Evolutionary conservation across 2,888 invertebrate genomes (phyloP).

Genomic region (Nemoura dubitans): DNA sequence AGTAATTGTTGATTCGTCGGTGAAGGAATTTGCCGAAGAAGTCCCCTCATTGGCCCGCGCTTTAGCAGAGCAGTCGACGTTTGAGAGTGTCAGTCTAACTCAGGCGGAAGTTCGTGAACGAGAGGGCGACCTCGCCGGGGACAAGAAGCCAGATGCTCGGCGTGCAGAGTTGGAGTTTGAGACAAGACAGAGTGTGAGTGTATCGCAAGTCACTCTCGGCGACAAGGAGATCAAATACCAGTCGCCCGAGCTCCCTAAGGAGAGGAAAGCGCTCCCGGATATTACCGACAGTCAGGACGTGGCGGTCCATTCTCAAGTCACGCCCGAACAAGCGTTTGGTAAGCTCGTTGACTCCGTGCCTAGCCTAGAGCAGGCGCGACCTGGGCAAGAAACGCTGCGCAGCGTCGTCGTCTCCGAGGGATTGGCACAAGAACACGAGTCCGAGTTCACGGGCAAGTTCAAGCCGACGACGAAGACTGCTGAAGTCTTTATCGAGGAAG

Average conservation of each 20-base stretch:
- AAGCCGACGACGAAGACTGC: constrained; percentile 60
- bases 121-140: constrained; percentile 60
- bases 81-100: constrained; percentile 67
- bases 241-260: constrained; percentile 56
- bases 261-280: constrained; percentile 58
- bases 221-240: constrained; percentile 59
- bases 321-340: constrained; percentile 41
- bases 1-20: constrained; percentile 63
- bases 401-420: constrained; percentile 56
- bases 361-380: constrained; percentile 53
- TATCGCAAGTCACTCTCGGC: constrained; percentile 63
- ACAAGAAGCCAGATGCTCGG: constrained; percentile 58
- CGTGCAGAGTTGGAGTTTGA: constrained; percentile 60
- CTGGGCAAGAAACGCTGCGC: constrained; percentile 54
- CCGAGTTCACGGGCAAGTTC: constrained; percentile 56
- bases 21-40: constrained; percentile 53
- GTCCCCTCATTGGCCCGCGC: constrained; percentile 58
- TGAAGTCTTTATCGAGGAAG: constrained; percentile 58
- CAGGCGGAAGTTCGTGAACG: constrained; percentile 62
- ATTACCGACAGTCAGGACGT: constrained; percentile 54
- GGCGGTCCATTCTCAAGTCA: constrained; percentile 47
- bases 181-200: constrained; percentile 58
- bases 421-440: constrained; percentile 57
- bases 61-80: constrained; percentile 62
- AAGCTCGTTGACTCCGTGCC: constrained; percentile 51